phyloP scores from a whole-genome alignment of 2,888 invertebrate species.

The Drosophila paranaensis region DNA sequence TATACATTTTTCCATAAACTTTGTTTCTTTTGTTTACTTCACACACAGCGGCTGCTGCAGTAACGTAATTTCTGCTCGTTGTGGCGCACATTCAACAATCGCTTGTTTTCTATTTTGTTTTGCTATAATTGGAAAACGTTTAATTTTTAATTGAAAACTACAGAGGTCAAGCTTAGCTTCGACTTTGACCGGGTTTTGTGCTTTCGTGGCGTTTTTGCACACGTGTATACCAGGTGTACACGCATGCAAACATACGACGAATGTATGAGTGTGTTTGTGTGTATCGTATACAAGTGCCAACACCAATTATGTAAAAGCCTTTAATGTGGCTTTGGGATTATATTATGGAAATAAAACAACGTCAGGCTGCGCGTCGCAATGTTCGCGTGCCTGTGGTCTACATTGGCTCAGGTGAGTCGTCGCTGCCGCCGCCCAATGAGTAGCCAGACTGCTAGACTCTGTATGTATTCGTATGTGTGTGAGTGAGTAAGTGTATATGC shows the following conservation, averaged over 20 bases:
- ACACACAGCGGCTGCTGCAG: slow-evolving; percentile 26
- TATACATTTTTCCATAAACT: slow-evolving; percentile 44
- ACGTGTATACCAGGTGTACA: slow-evolving; percentile 55
- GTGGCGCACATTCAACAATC: slow-evolving; percentile 17
- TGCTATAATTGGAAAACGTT: slow-evolving; percentile 8
- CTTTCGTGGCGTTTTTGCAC: slow-evolving; percentile 65
- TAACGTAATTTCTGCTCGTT: slow-evolving; percentile 17
- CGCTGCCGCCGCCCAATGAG: slow-evolving; percentile 5
- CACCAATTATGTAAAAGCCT: slow-evolving; percentile 30
- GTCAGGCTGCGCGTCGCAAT: slow-evolving; percentile 62
- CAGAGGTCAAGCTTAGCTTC: slow-evolving; percentile 47
- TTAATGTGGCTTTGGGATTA: slow-evolving; percentile 82
- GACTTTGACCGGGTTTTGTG: slow-evolving; percentile 46
- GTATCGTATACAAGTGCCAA: slow-evolving; percentile 10
- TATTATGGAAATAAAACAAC: slow-evolving; percentile 71
- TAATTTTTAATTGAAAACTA: slow-evolving; percentile 23
- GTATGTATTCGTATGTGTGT: neutral
- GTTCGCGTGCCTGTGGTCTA: slow-evolving; percentile 72
- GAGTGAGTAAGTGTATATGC: neutral
- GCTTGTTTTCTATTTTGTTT: slow-evolving; percentile 1
- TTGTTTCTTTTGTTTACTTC: slow-evolving; percentile 71
- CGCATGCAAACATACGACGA: slow-evolving; percentile 3
- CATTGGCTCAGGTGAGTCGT: slow-evolving; percentile 77
- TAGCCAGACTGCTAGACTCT: neutral
- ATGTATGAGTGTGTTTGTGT: slow-evolving; percentile 4